Conservation (phyloP, 2,888 invertebrate species). For the Marasmarcha lunaedactyla region DNA sequence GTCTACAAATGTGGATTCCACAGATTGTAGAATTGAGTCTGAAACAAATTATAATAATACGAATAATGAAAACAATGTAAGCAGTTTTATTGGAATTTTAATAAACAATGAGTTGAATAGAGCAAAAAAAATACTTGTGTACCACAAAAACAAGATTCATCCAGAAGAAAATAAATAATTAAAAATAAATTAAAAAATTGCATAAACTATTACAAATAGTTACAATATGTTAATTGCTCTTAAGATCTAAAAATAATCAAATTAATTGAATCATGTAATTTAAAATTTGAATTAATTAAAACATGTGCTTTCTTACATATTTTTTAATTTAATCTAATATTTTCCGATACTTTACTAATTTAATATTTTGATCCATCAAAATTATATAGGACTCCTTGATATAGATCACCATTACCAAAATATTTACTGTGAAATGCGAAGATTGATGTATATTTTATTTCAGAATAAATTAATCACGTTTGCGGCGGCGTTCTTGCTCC, state of each 20-base stretch:
- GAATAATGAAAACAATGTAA: slow-evolving; percentile 22
- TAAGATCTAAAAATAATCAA: too few species aligned
- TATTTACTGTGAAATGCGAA: too few species aligned
- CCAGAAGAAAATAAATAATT: slow-evolving; percentile 28
- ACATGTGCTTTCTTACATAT: too few species aligned
- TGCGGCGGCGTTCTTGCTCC: slow-evolving; percentile 62
- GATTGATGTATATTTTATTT: too few species aligned
- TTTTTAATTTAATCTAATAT: too few species aligned
- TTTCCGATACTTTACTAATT: too few species aligned
- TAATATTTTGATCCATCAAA: too few species aligned
- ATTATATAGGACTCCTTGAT: too few species aligned
- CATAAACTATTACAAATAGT: not conserved
- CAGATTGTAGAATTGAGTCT: not conserved
- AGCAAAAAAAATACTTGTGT: slow-evolving; percentile 39
- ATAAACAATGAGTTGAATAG: slow-evolving; percentile 43
- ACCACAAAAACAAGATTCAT: slow-evolving; percentile 52
- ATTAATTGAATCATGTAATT: too few species aligned
- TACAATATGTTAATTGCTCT: slow-evolving; percentile 4
- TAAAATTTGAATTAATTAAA: too few species aligned
- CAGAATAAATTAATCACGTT: slow-evolving; percentile 19
- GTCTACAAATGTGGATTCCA: slow-evolving; percentile 9
- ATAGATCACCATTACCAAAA: too few species aligned
- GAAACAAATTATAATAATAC: slow-evolving; percentile 12
- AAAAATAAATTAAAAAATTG: slow-evolving; percentile 15
- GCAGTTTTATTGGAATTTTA: slow-evolving; percentile 38